Conservation (phyloP, 1,140 invertebrate species). For the Bombus superbus region DNA sequence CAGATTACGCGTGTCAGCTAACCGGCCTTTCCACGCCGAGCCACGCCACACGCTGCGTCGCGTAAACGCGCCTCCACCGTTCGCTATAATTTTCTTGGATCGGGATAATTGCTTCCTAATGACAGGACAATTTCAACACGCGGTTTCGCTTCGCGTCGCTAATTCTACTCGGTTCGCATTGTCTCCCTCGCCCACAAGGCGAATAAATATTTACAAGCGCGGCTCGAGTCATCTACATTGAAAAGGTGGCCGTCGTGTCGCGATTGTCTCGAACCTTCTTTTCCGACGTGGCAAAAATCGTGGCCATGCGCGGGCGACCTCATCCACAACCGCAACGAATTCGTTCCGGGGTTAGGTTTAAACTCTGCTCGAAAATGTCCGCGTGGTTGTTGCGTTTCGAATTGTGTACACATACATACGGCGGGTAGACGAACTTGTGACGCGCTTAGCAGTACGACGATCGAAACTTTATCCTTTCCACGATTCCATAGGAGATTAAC, state of each 20-base stretch:
- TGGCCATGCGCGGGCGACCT: background rate
- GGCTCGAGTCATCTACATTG: slow-evolving; percentile 49
- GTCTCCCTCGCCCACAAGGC: slow-evolving; percentile 45
- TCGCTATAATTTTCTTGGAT: slow-evolving; percentile 58
- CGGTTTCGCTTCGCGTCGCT: slow-evolving; percentile 25
- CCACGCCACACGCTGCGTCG: background rate
- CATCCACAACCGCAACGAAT: too few relatives aligned
- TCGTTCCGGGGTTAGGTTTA: too few relatives aligned
- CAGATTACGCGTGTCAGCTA: slow-evolving; percentile 49
- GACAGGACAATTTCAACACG: slow-evolving; percentile 59
- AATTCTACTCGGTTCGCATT: slow-evolving; percentile 56
- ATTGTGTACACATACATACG: too few relatives aligned
- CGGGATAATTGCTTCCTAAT: slow-evolving; percentile 55
- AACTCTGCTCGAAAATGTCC: background rate
- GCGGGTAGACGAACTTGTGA: background rate
- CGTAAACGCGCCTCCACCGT: slow-evolving; percentile 41
- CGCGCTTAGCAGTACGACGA: accelerated
- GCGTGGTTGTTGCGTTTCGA: background rate
- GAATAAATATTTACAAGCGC: slow-evolving; percentile 58
- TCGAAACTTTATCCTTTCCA: background rate
- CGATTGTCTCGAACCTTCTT: background rate
- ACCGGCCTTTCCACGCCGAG: background rate
- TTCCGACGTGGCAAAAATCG: background rate
- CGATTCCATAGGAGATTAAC: background rate
- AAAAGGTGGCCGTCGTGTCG: slow-evolving; percentile 36